Evolutionary conservation across 1,140 invertebrate genomes (phyloP).

Genomic region (Eulimnadia texana): DNA sequence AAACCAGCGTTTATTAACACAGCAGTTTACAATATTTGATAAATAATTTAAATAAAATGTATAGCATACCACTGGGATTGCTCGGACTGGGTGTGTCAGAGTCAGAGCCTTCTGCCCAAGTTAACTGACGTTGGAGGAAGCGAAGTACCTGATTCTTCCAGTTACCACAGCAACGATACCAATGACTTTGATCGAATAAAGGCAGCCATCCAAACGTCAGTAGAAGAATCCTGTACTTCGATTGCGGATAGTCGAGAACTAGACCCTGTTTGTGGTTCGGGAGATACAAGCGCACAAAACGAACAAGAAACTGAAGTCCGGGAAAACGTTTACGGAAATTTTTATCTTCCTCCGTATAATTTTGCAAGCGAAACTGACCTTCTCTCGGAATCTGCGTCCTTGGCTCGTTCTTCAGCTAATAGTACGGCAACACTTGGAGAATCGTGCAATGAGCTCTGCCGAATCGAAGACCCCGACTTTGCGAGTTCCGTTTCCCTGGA

Average conservation of each 20-base stretch:
- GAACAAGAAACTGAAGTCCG: neutral
- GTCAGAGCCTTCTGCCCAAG: conserved; percentile 68
- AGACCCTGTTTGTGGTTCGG: too few relatives aligned
- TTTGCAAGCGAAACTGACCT: conserved; percentile 32
- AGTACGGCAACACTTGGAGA: conserved; percentile 25
- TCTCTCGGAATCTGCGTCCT: neutral
- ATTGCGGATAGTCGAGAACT: too few relatives aligned
- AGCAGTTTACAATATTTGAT: too few relatives aligned
- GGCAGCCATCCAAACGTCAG: conserved; percentile 13
- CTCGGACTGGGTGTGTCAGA: conserved; percentile 77
- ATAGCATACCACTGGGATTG: conserved; percentile 83
- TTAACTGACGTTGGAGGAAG: conserved; percentile 82
- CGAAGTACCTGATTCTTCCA: conserved; percentile 77
- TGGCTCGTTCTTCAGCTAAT: conserved; percentile 16
- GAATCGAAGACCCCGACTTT: too few relatives aligned
- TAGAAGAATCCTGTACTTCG: too few relatives aligned
- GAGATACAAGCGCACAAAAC: neutral
- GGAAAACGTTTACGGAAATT: conserved; percentile 59
- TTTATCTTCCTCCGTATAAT: conserved; percentile 62
- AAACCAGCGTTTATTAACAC: too few relatives aligned
- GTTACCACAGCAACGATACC: conserved; percentile 73
- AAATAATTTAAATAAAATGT: too few relatives aligned
- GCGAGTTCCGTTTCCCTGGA: too few relatives aligned
- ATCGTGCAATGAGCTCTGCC: conserved; percentile 36
- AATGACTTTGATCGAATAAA: conserved; percentile 52